A percentile compares a stretch with the other conserved stretches of the same genome.
phyloP scores from a whole-genome alignment of 2,888 invertebrate species.

The Hybos culiciformis region DNA sequence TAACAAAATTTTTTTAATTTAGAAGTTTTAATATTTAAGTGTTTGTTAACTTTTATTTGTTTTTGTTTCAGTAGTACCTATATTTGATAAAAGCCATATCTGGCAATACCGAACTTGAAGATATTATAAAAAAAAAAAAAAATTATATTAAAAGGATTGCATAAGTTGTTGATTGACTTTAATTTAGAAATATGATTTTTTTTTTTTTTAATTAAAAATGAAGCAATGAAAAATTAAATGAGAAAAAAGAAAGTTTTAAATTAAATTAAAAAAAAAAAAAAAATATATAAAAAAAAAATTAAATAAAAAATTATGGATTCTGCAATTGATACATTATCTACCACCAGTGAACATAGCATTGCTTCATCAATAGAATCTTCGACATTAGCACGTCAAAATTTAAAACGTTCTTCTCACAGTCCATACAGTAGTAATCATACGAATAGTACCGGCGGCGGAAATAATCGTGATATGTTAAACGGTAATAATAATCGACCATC shows the following conservation, averaged over 20 bases:
- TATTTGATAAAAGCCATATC: too few species aligned
- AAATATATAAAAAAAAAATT: not conserved
- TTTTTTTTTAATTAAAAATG: too few species aligned
- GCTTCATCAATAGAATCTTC: conserved; percentile 35
- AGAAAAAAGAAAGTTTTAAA: too few species aligned
- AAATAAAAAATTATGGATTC: conserved; percentile 37
- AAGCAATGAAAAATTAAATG: too few species aligned
- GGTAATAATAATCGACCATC: not conserved
- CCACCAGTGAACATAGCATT: conserved; percentile 41
- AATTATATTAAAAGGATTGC: not conserved
- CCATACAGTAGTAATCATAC: conserved; percentile 31
- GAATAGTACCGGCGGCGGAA: conserved; percentile 20
- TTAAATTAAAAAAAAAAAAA: not conserved
- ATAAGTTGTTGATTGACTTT: too few species aligned
- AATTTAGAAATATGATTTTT: too few species aligned
- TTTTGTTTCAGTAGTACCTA: too few species aligned
- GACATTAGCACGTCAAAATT: conserved; percentile 15
- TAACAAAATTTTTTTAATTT: too few species aligned
- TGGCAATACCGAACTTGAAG: too few species aligned
- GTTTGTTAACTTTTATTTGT: too few species aligned
- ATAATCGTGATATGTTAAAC: not conserved
- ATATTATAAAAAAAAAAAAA: not conserved
- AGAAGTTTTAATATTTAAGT: too few species aligned
- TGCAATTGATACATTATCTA: conserved; percentile 41
- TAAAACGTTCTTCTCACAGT: conserved; percentile 21